phyloP scores from a whole-genome alignment of 2,888 invertebrate species.

The Platypus cylindrus region DNA sequence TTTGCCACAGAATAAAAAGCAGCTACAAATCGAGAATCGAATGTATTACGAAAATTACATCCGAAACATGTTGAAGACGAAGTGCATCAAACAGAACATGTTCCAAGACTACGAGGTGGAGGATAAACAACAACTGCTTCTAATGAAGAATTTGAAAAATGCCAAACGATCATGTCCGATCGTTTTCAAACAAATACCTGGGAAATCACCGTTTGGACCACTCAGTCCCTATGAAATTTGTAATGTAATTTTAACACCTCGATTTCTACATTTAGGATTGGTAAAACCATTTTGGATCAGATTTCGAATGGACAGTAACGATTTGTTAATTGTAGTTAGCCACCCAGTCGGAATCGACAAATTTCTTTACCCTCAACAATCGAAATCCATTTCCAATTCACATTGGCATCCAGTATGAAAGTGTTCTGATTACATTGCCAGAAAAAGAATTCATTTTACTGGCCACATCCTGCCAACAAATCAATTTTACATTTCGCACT shows the following conservation, averaged over 20 bases:
- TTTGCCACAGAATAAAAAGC: slow-evolving; percentile 16
- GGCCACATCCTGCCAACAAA: slow-evolving; percentile 14
- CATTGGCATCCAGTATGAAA: slow-evolving; percentile 19
- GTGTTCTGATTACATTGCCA: slow-evolving; percentile 18
- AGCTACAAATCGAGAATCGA: slow-evolving; percentile 16
- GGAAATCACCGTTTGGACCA: slow-evolving; percentile 22
- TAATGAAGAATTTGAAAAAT: slow-evolving; percentile 7
- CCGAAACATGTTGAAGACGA: slow-evolving; percentile 6
- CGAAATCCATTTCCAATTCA: slow-evolving; percentile 31
- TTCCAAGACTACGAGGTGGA: slow-evolving; percentile 12
- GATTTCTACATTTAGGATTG: slow-evolving; percentile 24
- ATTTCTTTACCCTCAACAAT: slow-evolving; percentile 29
- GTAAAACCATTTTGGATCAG: too few relatives aligned
- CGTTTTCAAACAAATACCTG: slow-evolving; percentile 1
- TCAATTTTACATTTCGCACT: slow-evolving; percentile 23
- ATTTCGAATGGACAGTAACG: too few relatives aligned
- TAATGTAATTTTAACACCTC: slow-evolving; percentile 32
- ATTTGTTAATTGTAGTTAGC: slow-evolving; percentile 23
- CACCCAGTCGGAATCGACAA: slow-evolving; percentile 23
- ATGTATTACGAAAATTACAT: slow-evolving; percentile 18
- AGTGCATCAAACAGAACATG: not conserved
- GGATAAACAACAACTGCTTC: slow-evolving; percentile 8
- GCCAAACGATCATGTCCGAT: not conserved
- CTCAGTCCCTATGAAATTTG: slow-evolving; percentile 34
- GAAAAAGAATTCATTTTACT: slow-evolving; percentile 18